A percentile compares a stretch with the other conserved stretches of the same genome.
phyloP scores from a whole-genome alignment of 1,140 invertebrate species.

The Leptinotarsa lineolata region DNA sequence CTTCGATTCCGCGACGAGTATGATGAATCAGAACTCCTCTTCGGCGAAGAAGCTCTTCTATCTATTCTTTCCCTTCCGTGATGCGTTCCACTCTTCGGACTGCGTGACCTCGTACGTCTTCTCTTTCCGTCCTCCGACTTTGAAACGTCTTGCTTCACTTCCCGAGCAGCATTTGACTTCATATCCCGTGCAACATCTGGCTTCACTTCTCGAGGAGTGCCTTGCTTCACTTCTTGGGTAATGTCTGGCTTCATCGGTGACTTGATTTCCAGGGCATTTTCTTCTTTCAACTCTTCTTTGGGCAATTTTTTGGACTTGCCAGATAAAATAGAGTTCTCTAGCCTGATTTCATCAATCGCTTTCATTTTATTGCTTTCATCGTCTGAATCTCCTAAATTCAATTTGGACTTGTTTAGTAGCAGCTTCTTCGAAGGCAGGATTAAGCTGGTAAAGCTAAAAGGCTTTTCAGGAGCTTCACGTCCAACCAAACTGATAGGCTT shows the following conservation, averaged over 20 bases:
- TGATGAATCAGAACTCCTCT: constrained; percentile 1
- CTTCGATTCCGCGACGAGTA: background rate
- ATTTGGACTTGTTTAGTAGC: constrained; percentile 37
- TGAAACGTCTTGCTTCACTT: background rate
- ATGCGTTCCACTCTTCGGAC: constrained; percentile 18
- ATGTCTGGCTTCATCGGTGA: background rate
- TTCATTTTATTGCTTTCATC: constrained; percentile 21
- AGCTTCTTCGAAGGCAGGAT: constrained; percentile 38
- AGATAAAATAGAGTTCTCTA: constrained; percentile 22
- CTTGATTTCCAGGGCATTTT: background rate
- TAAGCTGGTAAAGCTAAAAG: constrained; percentile 40
- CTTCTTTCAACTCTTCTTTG: constrained; percentile 24
- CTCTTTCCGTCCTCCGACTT: background rate
- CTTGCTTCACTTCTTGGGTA: background rate
- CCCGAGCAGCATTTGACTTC: background rate
- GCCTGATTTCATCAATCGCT: constrained; percentile 28
- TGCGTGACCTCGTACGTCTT: constrained; percentile 23
- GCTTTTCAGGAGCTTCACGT: constrained; percentile 3
- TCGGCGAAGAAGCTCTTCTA: constrained; percentile 29
- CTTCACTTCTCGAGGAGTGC: too few species aligned
- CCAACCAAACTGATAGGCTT: background rate
- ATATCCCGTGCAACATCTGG: background rate
- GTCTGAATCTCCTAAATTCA: constrained; percentile 43
- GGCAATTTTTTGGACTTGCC: constrained; percentile 1
- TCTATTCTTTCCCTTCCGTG: constrained; percentile 18